A percentile compares a stretch with the other conserved stretches of the same genome.
phyloP scores from a whole-genome alignment of 2,888 invertebrate species.

The Coremacera marginata region DNA sequence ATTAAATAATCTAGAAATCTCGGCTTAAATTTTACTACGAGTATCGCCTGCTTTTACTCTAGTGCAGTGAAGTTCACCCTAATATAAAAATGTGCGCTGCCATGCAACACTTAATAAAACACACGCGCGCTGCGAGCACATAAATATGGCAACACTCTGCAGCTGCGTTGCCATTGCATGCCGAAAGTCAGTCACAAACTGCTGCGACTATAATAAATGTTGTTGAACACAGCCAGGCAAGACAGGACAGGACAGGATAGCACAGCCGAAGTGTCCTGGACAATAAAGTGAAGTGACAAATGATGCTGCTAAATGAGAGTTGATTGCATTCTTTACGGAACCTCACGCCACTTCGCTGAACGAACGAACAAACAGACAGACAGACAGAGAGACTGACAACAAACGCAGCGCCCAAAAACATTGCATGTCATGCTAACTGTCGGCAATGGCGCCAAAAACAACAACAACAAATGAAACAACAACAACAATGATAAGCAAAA shows the following conservation, averaged over 20 bases:
- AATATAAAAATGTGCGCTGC: background rate
- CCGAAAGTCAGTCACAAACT: background rate
- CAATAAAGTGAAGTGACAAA: conserved; percentile 67
- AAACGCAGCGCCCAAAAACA: background rate
- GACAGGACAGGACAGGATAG: conserved; percentile 27
- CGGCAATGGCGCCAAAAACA: conserved; percentile 17
- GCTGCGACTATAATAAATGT: conserved; percentile 19
- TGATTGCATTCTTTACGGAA: conserved; percentile 61
- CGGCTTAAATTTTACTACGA: no score
- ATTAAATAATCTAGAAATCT: no score
- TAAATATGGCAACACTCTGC: conserved; percentile 19
- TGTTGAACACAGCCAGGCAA: conserved; percentile 28
- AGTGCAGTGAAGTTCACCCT: no score
- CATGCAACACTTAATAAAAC: conserved; percentile 16
- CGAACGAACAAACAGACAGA: background rate
- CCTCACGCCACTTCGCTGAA: background rate
- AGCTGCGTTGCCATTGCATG: background rate
- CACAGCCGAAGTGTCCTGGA: conserved; percentile 14
- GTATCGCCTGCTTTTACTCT: no score
- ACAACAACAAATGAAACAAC: conserved; percentile 1
- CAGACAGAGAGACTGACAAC: background rate
- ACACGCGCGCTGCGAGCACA: background rate
- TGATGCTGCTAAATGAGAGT: conserved; percentile 69
- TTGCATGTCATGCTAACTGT: conserved; percentile 27
- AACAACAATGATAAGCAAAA: conserved; percentile 3